A percentile compares a stretch with the other conserved stretches of the same genome.
Evolutionary conservation across 2,797 vertebrate species (phyloP).

Genomic region (Epinephelus malabaricus): DNA sequence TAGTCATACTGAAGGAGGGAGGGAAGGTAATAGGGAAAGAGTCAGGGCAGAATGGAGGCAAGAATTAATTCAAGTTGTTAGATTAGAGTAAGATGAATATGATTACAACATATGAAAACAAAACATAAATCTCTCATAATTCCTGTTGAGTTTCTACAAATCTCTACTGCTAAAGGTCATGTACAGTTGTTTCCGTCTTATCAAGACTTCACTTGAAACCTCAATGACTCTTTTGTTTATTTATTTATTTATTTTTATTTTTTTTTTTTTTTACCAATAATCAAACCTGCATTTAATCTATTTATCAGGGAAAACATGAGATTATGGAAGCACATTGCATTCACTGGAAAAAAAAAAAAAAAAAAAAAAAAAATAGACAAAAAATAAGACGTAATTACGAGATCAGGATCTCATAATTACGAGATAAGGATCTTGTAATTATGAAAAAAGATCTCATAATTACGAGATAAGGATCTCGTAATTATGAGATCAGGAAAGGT

Average conservation of each 20-base stretch:
- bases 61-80: constrained; percentile 25
- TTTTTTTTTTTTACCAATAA: background rate
- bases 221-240: background rate
- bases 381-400: too few species aligned
- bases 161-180: background rate
- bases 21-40: constrained; percentile 19
- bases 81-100: constrained; percentile 23
- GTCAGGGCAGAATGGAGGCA: constrained; percentile 14
- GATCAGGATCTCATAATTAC: too few species aligned
- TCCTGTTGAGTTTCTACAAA: background rate
- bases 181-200: background rate
- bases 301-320: background rate
- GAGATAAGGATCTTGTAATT: too few species aligned
- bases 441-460: too few species aligned
- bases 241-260: background rate
- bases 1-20: constrained; percentile 92
- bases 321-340: too few species aligned
- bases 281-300: background rate
- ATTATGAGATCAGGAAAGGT: too few species aligned
- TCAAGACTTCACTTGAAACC: background rate
- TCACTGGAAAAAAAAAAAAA: too few species aligned
- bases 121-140: background rate
- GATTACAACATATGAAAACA: constrained; percentile 18
- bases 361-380: too few species aligned
- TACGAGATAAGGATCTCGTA: too few species aligned